Evolutionary conservation across 2,113 vertebrate species (phyloP), one percentile per base, ranked within the genome.

Genomic region (Polyodon spathula): DNA sequence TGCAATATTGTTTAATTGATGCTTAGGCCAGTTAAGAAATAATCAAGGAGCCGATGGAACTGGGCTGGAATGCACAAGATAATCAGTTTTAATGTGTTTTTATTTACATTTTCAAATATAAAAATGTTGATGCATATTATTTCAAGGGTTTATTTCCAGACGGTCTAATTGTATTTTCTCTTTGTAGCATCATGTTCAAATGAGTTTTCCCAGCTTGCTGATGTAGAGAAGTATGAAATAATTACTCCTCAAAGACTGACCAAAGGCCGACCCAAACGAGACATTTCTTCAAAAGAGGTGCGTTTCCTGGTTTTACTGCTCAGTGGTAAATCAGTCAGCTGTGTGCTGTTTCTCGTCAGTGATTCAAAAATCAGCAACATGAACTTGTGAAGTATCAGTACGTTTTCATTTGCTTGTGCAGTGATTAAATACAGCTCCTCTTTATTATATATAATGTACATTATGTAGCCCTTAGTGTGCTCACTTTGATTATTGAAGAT

Each of bases 221-320:
- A 88, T 1, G 84, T 89, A 6, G 68, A 75, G 65, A 71, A 78
- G 56, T 94, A 89, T 1, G 77, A 93, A 70, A 78, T 60, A 4
- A 81, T 89, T 44, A 76, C 17, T 48, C 90, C 89, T 5, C 78
- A 5, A 41, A 72, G 74, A 63, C 64, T 92, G 66, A n/a, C n/a
- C n/a, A 66, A 40, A 2, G 64, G 75, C n/a, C 73, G 81, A 17
- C 40, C 62, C 4, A 84, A 71, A 50, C 78, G 89, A 63, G 83
- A 81, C 11, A 59, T 72, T 54, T 65, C 73, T 0, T 41, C 5
- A 40, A 55, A 76, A 17, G 72, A 79, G 83, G 86, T 86, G 56
- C 50, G 73, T n/a, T n/a, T n/a, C n/a, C n/a, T n/a, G 16, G 16
- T n/a, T 6, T 12, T 59, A n/a, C n/a, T n/a, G 14, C 7, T 17